Base-by-base conservation (phyloP, 92 coral and sea anemone genomes). In the Epizoanthus stellaris region DNA sequence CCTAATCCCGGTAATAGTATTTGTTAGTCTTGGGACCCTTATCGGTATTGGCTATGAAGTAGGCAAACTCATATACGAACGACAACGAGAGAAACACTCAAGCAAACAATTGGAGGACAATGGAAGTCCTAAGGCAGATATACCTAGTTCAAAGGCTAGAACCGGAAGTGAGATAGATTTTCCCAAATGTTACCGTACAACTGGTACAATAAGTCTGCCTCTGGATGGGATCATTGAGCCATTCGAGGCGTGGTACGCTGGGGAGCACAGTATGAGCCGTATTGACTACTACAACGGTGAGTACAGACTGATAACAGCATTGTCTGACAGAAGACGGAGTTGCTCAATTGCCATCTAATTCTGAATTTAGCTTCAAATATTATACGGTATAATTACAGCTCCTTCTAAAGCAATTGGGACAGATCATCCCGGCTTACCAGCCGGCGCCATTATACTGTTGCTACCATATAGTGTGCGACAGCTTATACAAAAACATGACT, bases 191-290 rank as follows among this genome's bases (percentile, higher is more conserved):
- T 96, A 96, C 75, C 99, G 92, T 66, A 89, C 90, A n/a, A 93
- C 99, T 16, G 99, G 99, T 4, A 85, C 88, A 67, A 91, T 96
- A 4, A 77, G 86, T 16, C 88, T 96, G 3, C 99, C 99, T 1
- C 98, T 93, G 80, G 93, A 95, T 64, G 86, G 91, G n/a, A 96
- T 96, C 69, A 92, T 87, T 74, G 99, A 96, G 61, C 99, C 99
- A 4, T 96, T 96, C 62, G 99, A 96, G 77, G 92, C 91, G 67
- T 96, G 99, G 99, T 96, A 91, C 58, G 80, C 95, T 3, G 82
- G 85, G 3, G 86, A 91, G 30, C 89, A 92, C 36, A 95, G 86
- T 76, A 91, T 98, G 79, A 96, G 99, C 87, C 89, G 99, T 60
- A 92, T 96, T 25, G 99, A 96, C 75, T 96, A 94, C 73, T 96